phyloP scores from a whole-genome alignment of 2,888 invertebrate species.

The Spilarctia lutea region DNA sequence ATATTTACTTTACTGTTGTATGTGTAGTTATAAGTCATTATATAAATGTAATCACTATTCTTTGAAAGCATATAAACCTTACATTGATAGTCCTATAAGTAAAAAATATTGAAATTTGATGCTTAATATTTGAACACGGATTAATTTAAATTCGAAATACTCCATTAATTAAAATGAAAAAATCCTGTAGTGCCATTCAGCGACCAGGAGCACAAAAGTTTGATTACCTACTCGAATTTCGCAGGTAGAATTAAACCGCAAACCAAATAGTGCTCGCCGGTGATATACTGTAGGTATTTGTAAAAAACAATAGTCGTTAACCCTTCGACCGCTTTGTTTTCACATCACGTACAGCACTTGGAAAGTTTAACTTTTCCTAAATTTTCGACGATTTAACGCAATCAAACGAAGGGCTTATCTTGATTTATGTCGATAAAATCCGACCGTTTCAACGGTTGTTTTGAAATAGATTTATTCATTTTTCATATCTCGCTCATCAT shows the following conservation, averaged over 20 bases:
- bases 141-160: background rate
- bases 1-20: no score
- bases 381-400: slow-evolving; percentile 60
- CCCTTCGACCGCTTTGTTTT: slow-evolving; percentile 53
- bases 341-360: slow-evolving; percentile 61
- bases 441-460: slow-evolving; percentile 18
- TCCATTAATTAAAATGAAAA: background rate
- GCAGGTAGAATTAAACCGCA: slow-evolving; percentile 23
- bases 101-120: no score
- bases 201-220: slow-evolving; percentile 3
- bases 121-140: background rate
- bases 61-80: no score
- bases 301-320: slow-evolving; percentile 61
- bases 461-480: slow-evolving; percentile 5
- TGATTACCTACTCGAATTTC: slow-evolving; percentile 20
- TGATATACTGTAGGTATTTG: slow-evolving; percentile 49
- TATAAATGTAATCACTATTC: no score
- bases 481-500: background rate
- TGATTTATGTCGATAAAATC: slow-evolving; percentile 57
- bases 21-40: no score
- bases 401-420: slow-evolving; percentile 49
- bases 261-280: slow-evolving; percentile 39
- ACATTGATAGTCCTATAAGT: no score
- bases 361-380: slow-evolving; percentile 64
- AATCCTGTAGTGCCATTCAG: slow-evolving; percentile 1